phyloP scores from a whole-genome alignment of 2,113 vertebrate genomes.

The Eulacestoma nigropectus region DNA sequence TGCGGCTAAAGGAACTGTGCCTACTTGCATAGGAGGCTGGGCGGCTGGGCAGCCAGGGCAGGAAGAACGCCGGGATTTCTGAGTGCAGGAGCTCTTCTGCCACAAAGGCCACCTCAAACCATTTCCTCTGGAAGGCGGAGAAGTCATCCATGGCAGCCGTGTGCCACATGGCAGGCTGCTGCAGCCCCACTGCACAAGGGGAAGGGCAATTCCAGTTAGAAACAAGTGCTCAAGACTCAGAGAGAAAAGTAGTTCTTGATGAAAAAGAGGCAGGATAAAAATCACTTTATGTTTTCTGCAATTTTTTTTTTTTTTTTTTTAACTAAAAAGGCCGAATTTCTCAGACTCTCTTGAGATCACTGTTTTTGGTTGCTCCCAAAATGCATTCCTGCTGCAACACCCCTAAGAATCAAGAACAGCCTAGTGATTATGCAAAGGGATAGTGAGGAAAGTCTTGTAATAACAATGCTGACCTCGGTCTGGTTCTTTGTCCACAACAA shows the following conservation, averaged over 20 bases:
- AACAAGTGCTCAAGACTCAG: background rate
- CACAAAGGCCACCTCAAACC: conserved; percentile 96
- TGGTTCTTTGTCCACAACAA: conserved; percentile 85
- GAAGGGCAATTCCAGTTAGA: background rate
- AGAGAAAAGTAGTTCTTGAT: background rate
- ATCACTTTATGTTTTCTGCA: background rate
- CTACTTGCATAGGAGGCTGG: conserved; percentile 97
- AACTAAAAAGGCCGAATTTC: background rate
- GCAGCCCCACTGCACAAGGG: conserved; percentile 60
- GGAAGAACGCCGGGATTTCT: conserved; percentile 88
- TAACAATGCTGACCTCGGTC: conserved; percentile 74
- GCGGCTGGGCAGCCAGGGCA: conserved; percentile 96
- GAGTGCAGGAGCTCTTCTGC: conserved; percentile 89
- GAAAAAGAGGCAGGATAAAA: background rate
- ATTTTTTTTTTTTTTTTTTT: background rate
- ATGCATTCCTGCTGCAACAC: background rate
- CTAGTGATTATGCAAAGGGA: background rate
- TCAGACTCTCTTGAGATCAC: background rate
- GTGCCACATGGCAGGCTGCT: conserved; percentile 79
- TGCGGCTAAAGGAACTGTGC: conserved; percentile 99
- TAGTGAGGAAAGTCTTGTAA: background rate
- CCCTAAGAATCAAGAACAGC: background rate
- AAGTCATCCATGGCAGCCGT: conserved; percentile 87
- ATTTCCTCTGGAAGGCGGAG: conserved; percentile 92
- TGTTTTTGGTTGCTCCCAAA: background rate